A percentile compares a stretch with the other conserved stretches of the same genome.
Conservation (phyloP, 1,140 invertebrate species). For the Solenopsis invicta region DNA sequence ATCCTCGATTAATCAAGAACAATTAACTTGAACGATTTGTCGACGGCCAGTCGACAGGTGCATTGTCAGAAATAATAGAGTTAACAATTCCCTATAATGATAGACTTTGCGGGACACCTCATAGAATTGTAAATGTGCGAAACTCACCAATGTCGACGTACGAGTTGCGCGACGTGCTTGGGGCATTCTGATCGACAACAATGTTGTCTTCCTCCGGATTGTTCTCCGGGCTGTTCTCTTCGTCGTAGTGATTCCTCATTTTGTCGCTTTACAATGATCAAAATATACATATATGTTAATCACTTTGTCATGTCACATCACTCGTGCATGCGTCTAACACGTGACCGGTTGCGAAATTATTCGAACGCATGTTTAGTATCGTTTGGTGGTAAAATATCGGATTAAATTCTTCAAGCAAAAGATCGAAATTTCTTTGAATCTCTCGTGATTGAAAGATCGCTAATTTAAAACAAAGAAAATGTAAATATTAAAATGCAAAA, state of each 20-base stretch:
- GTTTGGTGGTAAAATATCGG: background rate
- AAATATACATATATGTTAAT: background rate
- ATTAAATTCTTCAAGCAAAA: background rate
- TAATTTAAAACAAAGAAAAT: constrained; percentile 5
- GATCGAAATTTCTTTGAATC: background rate
- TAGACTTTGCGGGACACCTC: background rate
- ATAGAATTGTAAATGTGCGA: background rate
- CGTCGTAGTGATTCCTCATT: constrained; percentile 15
- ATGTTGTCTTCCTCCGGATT: constrained; percentile 3
- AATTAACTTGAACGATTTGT: background rate
- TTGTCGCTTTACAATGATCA: background rate
- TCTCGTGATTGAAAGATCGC: background rate
- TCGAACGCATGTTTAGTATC: background rate
- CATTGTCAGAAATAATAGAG: background rate
- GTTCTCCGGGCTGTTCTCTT: background rate
- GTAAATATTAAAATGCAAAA: background rate
- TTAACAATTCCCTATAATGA: background rate
- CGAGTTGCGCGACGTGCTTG: background rate
- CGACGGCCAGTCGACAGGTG: background rate
- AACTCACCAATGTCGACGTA: background rate
- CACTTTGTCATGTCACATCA: background rate
- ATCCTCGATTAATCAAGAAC: background rate
- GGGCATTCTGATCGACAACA: background rate
- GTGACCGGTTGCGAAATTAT: background rate
- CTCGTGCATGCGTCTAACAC: background rate